phyloP scores from a whole-genome alignment of 2,888 invertebrate species.

The Athalia rosae region DNA sequence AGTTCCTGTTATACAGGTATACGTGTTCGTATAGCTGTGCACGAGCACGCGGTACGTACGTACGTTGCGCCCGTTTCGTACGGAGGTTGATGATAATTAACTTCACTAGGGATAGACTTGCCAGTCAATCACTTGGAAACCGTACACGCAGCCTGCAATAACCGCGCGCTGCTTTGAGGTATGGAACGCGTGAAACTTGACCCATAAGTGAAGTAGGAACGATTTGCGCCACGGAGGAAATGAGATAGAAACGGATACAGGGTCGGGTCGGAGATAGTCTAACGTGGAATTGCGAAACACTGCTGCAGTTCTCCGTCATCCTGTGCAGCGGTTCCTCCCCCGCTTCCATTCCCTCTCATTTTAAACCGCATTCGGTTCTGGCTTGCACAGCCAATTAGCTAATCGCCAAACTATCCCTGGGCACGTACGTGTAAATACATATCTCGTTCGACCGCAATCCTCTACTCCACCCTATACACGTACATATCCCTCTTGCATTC shows the following conservation, averaged over 20 bases:
- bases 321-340: too few relatives aligned
- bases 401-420: conserved; percentile 31
- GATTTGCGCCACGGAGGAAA: background rate
- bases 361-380: conserved; percentile 14
- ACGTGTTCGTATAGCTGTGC: too few relatives aligned
- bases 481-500: too few relatives aligned
- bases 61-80: too few relatives aligned
- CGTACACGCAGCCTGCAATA: background rate
- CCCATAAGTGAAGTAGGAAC: background rate
- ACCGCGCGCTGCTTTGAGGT: conserved; percentile 1
- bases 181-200: conserved; percentile 24
- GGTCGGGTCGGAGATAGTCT: background rate
- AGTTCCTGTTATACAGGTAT: too few relatives aligned
- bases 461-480: background rate
- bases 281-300: conserved; percentile 29
- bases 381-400: conserved; percentile 33
- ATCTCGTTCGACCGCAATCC: conserved; percentile 31
- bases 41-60: too few relatives aligned
- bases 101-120: background rate
- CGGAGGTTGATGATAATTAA: conserved; percentile 13
- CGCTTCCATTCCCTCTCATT: background rate
- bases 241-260: background rate
- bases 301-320: background rate
- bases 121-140: conserved; percentile 17
- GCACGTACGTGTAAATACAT: conserved; percentile 9